Evolutionary conservation across 30 jellyfish, hydroid and myxozoan genomes (phyloP).

Genomic region (Haliclystus octoradiatus): DNA sequence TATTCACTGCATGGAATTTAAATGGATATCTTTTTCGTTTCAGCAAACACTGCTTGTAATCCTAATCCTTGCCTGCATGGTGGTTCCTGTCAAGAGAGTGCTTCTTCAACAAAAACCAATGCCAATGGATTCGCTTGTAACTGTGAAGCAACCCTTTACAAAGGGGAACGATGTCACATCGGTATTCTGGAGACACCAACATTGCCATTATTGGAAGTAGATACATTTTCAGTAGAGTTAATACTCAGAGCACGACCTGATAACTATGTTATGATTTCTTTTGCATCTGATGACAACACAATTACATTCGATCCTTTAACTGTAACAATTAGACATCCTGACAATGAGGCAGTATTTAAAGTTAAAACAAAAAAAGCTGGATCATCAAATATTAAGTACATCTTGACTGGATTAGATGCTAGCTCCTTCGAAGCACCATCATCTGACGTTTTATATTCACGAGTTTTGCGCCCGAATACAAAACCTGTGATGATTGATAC

Average conservation of each 20-base stretch:
- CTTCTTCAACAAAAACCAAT: not conserved
- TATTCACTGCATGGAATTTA: too few species aligned
- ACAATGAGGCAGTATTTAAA: not conserved
- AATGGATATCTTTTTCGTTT: too few species aligned
- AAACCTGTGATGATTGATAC: too few species aligned
- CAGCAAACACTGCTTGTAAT: not conserved
- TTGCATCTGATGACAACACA: not conserved
- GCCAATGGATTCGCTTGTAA: slow-evolving; percentile 2
- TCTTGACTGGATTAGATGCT: slow-evolving; percentile 11
- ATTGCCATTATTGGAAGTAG: not conserved
- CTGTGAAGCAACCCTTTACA: not conserved
- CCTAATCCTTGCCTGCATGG: slow-evolving; percentile 10
- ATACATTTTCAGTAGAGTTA: not conserved
- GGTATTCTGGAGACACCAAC: slow-evolving; percentile 4
- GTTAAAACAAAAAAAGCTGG: slow-evolving; percentile 21
- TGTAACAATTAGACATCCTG: not conserved
- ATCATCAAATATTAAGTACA: not conserved
- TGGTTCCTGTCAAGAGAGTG: slow-evolving; percentile 4
- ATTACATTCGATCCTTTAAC: not conserved
- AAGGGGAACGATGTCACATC: not conserved
- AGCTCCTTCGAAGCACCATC: not conserved
- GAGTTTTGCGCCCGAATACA: too few species aligned
- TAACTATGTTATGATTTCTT: not conserved
- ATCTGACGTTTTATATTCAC: too few species aligned
- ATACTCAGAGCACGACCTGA: not conserved